A percentile compares a stretch with the other conserved stretches of the same genome.
Conservation (phyloP, 2,888 invertebrate species). For the Noctua janthe region DNA sequence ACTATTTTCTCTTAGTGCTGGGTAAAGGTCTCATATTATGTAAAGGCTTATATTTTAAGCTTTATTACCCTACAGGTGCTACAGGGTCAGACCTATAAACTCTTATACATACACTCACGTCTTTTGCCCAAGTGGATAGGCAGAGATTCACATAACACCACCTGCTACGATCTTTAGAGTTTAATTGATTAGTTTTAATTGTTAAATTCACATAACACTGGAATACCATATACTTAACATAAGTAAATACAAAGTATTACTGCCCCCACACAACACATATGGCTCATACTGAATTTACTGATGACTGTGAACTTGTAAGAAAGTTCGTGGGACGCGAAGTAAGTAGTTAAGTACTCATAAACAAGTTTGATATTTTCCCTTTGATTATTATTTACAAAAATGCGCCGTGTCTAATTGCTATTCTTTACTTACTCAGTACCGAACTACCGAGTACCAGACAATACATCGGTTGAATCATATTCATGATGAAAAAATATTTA, state of each 20-base stretch:
- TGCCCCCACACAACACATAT: not conserved
- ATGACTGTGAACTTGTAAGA: not conserved
- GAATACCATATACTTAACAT: not conserved
- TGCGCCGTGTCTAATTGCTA: not conserved
- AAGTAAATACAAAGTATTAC: constrained; percentile 17
- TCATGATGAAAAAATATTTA: not conserved
- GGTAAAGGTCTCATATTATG: not conserved
- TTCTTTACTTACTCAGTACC: not conserved
- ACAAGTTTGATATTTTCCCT: not conserved
- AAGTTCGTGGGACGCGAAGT: not conserved
- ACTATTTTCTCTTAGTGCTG: not conserved
- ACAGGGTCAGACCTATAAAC: not conserved
- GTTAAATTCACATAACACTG: constrained; percentile 3
- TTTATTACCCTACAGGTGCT: not conserved
- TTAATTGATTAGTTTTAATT: not conserved
- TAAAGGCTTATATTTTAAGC: no score
- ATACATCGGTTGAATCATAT: not conserved
- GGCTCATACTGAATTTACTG: not conserved
- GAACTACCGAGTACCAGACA: not conserved
- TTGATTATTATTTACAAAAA: not conserved
- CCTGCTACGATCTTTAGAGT: not conserved
- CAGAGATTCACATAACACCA: not conserved
- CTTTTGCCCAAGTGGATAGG: no score
- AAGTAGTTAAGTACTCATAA: not conserved
- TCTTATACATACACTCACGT: not conserved